Conservation (phyloP, 2,797 vertebrate species). For the Myotis vivesi region DNA sequence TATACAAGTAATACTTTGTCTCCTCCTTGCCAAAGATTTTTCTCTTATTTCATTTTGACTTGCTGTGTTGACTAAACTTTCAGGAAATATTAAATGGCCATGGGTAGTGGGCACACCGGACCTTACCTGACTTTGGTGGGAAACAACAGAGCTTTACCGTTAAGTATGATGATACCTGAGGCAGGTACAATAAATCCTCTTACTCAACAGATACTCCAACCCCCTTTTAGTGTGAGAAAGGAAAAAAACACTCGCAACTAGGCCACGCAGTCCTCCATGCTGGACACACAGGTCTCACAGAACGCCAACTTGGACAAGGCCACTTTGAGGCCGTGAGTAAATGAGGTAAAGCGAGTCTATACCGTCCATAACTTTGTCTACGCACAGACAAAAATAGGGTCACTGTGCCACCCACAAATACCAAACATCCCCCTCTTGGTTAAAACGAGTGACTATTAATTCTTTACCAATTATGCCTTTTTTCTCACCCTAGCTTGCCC, state of each 20-base stretch:
- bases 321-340: not conserved
- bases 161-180: not conserved
- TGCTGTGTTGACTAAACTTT: not conserved
- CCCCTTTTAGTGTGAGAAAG: not conserved
- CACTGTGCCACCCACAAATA: not conserved
- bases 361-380: not conserved
- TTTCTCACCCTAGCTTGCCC: not conserved
- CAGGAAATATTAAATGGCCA: not conserved
- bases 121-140: not conserved
- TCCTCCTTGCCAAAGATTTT: slow-evolving; percentile 10
- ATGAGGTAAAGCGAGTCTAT: not conserved
- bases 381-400: not conserved
- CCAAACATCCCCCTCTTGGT: not conserved
- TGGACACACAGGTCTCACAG: not conserved
- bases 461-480: not conserved
- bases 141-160: not conserved
- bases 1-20: not conserved
- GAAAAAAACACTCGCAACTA: not conserved
- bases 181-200: not conserved
- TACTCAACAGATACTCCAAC: not conserved
- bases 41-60: slow-evolving; percentile 18
- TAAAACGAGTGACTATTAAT: not conserved
- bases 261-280: not conserved
- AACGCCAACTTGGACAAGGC: not conserved
- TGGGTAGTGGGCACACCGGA: not conserved